Conservation (phyloP, 2,888 invertebrate genomes). For the Drosophila infuscata region DNA sequence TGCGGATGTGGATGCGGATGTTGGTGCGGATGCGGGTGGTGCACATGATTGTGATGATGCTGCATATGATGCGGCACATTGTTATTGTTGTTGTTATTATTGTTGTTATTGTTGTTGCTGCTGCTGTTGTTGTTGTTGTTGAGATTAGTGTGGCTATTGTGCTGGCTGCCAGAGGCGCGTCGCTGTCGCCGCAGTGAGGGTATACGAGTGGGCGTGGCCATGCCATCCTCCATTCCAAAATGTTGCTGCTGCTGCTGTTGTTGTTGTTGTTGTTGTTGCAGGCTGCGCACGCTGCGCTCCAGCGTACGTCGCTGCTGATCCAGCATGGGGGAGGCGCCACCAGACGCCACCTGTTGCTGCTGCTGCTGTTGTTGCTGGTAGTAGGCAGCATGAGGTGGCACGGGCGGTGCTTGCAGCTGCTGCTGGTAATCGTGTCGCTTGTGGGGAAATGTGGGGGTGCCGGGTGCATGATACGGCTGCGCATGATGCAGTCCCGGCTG, state of each 20-base stretch:
- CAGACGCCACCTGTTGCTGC: slow-evolving; percentile 54
- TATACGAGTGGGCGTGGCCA: slow-evolving; percentile 80
- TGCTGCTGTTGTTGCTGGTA: slow-evolving; percentile 68
- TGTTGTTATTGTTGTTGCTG: slow-evolving; percentile 31
- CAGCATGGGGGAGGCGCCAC: slow-evolving; percentile 78
- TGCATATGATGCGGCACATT: slow-evolving; percentile 62
- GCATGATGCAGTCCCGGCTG: slow-evolving; percentile 80
- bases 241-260: slow-evolving; percentile 37
- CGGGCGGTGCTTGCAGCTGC: slow-evolving; percentile 72
- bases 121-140: slow-evolving; percentile 47
- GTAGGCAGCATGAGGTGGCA: slow-evolving; percentile 78
- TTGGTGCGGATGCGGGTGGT: slow-evolving; percentile 56
- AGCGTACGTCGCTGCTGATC: slow-evolving; percentile 82
- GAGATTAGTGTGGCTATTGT: slow-evolving; percentile 73
- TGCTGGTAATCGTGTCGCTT: slow-evolving; percentile 75
- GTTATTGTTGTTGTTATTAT: slow-evolving; percentile 46
- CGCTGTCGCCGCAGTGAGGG: slow-evolving; percentile 83
- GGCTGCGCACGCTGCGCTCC: slow-evolving; percentile 82
- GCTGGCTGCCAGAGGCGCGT: slow-evolving; percentile 79
- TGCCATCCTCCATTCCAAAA: slow-evolving; percentile 71
- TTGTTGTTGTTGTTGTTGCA: slow-evolving; percentile 69
- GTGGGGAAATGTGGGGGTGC: slow-evolving; percentile 80
- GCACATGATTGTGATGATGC: slow-evolving; percentile 57
- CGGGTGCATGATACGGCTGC: slow-evolving; percentile 80
- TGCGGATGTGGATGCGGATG: slow-evolving; percentile 24